A percentile compares a stretch with the other conserved stretches of the same genome.
These are phyloP conservation scores for Mormyrus proboscirostris DNA, from an alignment of 2,797 vertebrate genomes.

Conservation along the genomic window DNA sequence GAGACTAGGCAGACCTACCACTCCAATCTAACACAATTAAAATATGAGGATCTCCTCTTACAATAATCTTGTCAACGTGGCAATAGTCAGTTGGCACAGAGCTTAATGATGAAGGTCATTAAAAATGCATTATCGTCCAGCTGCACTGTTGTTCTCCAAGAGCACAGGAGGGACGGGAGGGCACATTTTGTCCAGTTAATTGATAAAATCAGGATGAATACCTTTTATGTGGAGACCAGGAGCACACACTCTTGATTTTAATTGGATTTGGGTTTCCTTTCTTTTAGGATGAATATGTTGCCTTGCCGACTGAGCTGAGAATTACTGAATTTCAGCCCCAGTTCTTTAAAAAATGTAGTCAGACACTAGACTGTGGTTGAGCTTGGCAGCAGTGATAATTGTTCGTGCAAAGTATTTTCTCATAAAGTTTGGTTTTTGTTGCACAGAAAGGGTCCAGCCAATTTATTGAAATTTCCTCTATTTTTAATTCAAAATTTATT, in stretches of 20 bases:
- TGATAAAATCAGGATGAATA: constrained; percentile 38
- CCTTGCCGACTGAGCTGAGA: constrained; percentile 37
- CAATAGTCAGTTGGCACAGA: constrained; percentile 19
- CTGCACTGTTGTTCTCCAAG: constrained; percentile 19
- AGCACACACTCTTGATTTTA: constrained; percentile 30
- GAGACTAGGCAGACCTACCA: constrained; percentile 22
- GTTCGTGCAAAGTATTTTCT: not conserved
- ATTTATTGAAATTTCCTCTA: not conserved
- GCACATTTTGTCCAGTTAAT: constrained; percentile 24
- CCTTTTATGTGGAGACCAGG: constrained; percentile 27
- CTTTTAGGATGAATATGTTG: constrained; percentile 39
- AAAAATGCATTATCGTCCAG: constrained; percentile 30
- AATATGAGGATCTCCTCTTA: constrained; percentile 27
- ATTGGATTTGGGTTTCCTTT: constrained; percentile 44
- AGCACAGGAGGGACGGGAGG: constrained; percentile 17
- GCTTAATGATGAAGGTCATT: constrained; percentile 30
- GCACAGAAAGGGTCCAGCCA: not conserved
- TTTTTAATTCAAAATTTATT: not conserved
- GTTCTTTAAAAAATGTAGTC: not conserved
- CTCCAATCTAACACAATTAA: constrained; percentile 37
- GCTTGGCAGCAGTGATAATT: not conserved
- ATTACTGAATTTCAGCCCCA: constrained; percentile 33
- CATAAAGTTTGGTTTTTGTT: not conserved
- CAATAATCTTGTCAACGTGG: constrained; percentile 33
- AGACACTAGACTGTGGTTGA: not conserved